Evolutionary conservation across 2,888 invertebrate genomes (phyloP).

Genomic region (Patella pellucida): DNA sequence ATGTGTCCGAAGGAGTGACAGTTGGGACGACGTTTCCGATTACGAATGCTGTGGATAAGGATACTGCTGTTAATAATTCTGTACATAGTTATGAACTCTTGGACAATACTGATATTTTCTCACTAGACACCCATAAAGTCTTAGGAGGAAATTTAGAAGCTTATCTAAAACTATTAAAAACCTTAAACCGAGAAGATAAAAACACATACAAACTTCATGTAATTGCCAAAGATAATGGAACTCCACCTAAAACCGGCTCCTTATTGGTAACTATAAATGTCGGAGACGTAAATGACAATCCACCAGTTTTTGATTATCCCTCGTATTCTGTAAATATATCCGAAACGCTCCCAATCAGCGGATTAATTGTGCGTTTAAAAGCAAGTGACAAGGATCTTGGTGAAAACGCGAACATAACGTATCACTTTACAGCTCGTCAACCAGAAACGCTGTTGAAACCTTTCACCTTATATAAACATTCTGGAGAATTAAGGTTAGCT

Average conservation of each 20-base stretch:
- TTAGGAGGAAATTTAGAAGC: constrained; percentile 10
- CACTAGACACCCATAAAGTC: constrained; percentile 17
- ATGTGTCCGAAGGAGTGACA: constrained; percentile 38
- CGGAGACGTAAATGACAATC: constrained; percentile 78
- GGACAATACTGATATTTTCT: constrained; percentile 29
- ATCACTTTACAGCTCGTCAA: constrained; percentile 77
- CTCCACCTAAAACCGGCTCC: constrained; percentile 43
- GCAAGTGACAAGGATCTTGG: constrained; percentile 96
- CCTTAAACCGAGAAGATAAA: constrained; percentile 89
- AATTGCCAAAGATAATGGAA: constrained; percentile 74
- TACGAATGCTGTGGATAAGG: constrained; percentile 80
- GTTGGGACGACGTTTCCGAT: constrained; percentile 37
- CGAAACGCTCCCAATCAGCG: constrained; percentile 88
- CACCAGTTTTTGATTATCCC: constrained; percentile 90
- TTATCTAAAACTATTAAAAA: constrained; percentile 23
- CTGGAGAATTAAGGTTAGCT: constrained; percentile 87
- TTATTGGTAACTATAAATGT: constrained; percentile 66
- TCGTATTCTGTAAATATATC: constrained; percentile 87
- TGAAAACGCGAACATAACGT: constrained; percentile 94
- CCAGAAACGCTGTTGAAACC: constrained; percentile 76
- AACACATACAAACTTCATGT: constrained; percentile 86
- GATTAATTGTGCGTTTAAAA: constrained; percentile 78
- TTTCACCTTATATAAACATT: constrained; percentile 91
- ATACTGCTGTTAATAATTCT: constrained; percentile 85
- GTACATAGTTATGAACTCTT: constrained; percentile 72